These are phyloP conservation scores for Ianthella basta DNA, from an alignment of 37 sponge, comb jelly and placozoan genomes.

Conservation along the genomic window DNA sequence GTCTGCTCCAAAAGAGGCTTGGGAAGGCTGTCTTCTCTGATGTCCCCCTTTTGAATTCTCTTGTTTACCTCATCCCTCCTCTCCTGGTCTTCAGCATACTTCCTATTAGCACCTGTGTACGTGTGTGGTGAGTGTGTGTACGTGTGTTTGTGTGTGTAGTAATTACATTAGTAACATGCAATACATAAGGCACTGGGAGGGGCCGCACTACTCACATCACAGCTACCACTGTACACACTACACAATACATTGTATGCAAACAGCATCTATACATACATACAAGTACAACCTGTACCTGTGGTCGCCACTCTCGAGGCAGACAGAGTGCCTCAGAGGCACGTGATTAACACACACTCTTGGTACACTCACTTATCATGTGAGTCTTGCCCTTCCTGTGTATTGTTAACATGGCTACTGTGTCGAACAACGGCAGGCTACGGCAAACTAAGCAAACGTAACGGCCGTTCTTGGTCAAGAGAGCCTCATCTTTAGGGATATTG, in stretches of 20 bases:
- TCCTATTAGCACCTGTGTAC: constrained; percentile 7
- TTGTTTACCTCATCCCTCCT: constrained; percentile 23
- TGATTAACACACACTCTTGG: no score
- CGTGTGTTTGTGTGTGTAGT: no score
- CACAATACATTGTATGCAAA: no score
- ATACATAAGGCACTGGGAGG: no score
- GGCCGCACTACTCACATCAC: no score
- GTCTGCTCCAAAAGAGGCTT: constrained; percentile 27
- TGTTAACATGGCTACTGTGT: constrained; percentile 53
- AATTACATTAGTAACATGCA: no score
- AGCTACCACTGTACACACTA: no score
- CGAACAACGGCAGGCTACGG: constrained; percentile 50
- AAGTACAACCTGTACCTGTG: no score
- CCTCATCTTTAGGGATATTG: constrained; percentile 55
- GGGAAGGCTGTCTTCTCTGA: neutral
- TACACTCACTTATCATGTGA: constrained; percentile 61
- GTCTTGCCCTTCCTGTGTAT: constrained; percentile 61
- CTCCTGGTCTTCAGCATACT: neutral
- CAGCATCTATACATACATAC: no score
- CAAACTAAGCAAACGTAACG: constrained; percentile 67
- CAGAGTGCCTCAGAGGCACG: no score
- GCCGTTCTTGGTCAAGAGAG: constrained; percentile 64
- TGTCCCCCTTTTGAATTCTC: constrained; percentile 22
- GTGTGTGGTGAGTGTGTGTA: no score
- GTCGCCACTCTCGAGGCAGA: no score